phyloP scores from a whole-genome alignment of 2,113 vertebrate species.

The Tenrec ecaudatus region DNA sequence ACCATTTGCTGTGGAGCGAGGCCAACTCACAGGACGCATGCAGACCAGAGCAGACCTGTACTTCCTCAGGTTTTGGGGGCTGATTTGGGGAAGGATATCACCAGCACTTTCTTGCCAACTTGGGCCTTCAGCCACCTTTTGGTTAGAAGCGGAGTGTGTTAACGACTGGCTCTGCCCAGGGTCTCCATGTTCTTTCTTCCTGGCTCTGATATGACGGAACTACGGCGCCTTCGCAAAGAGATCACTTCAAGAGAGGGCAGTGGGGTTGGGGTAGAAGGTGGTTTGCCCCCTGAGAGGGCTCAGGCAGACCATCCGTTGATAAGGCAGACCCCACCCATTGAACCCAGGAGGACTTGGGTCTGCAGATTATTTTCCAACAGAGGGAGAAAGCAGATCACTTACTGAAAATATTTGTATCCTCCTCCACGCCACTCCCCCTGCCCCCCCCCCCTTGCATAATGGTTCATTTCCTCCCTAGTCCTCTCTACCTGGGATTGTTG shows the following conservation, averaged over 20 bases:
- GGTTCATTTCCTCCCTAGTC: not conserved
- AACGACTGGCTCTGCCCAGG: not conserved
- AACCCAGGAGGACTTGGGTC: conserved; percentile 49
- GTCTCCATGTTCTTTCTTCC: not conserved
- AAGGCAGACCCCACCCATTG: not conserved
- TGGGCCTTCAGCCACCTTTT: not conserved
- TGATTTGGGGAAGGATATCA: not conserved
- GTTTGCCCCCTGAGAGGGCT: conserved; percentile 27
- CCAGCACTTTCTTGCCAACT: not conserved
- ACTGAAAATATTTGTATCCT: conserved; percentile 68
- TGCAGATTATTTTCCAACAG: conserved; percentile 68
- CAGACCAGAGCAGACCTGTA: not conserved
- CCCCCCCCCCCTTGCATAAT: not conserved
- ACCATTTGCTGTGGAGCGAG: not conserved
- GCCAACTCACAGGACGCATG: not conserved
- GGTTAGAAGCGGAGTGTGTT: not conserved
- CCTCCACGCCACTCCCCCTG: not conserved
- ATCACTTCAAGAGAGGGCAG: not conserved
- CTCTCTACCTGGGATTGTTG: conserved; percentile 55
- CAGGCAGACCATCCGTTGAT: not conserved
- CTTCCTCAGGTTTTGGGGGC: not conserved
- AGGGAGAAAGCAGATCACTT: conserved; percentile 60
- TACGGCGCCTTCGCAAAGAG: not conserved
- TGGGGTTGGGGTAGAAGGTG: not conserved
- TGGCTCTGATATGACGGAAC: not conserved